These are phyloP conservation scores for Phalloptychus januarius DNA, from an alignment of 2,797 vertebrate species.

Conservation along the genomic window DNA sequence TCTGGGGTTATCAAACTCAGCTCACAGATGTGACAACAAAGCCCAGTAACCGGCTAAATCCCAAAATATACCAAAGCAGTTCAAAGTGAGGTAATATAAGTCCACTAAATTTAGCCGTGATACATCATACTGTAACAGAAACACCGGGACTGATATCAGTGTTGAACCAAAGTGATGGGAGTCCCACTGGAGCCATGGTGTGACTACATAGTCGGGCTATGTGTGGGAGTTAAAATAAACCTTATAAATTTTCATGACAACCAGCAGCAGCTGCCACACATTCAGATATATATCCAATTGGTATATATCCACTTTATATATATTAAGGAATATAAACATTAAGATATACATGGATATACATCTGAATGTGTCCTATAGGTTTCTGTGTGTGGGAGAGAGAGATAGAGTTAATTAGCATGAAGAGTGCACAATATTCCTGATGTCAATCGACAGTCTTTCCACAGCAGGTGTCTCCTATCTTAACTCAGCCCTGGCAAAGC, in stretches of 20 bases:
- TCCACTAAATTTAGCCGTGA: neutral
- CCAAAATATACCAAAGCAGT: slow-evolving; percentile 14
- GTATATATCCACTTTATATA: neutral
- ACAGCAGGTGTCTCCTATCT: slow-evolving; percentile 63
- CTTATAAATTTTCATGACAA: slow-evolving; percentile 58
- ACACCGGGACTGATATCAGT: neutral
- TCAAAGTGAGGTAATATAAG: slow-evolving; percentile 21
- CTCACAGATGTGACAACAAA: slow-evolving; percentile 33
- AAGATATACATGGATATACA: slow-evolving; percentile 26
- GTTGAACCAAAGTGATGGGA: neutral
- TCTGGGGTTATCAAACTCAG: slow-evolving; percentile 43
- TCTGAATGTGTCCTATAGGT: slow-evolving; percentile 23
- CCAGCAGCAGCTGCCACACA: slow-evolving; percentile 50
- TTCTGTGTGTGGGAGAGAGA: slow-evolving; percentile 11
- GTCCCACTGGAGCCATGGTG: slow-evolving; percentile 15
- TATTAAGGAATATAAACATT: too few species aligned
- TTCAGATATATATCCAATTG: slow-evolving; percentile 25
- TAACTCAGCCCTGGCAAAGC: slow-evolving; percentile 7
- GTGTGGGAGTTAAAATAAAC: slow-evolving; percentile 73
- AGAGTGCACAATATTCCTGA: slow-evolving; percentile 15
- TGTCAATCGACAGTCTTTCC: slow-evolving; percentile 37
- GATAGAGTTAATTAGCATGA: slow-evolving; percentile 21
- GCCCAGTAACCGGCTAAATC: slow-evolving; percentile 22
- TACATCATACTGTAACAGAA: neutral
- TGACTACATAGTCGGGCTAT: slow-evolving; percentile 40